These are phyloP conservation scores for Emydura subglobosa DNA, from an alignment of 2,113 vertebrate genomes.

Conservation along the genomic window DNA sequence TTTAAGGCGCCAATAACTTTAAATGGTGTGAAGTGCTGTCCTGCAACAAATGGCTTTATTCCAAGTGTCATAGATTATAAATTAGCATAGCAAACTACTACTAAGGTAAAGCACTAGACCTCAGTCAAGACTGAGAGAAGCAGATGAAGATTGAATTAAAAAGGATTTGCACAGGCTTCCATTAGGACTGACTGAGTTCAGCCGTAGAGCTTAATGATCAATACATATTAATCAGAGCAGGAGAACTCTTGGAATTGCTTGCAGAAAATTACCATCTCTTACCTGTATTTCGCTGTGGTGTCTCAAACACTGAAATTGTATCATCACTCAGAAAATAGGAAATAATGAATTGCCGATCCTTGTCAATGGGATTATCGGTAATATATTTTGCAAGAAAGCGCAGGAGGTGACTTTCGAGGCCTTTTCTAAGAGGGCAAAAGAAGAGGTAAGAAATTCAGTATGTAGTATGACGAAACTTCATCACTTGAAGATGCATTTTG, in stretches of 20 bases:
- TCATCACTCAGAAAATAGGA: conserved; percentile 89
- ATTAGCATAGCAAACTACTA: conserved; percentile 19
- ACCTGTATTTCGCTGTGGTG: conserved; percentile 87
- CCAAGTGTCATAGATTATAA: conserved; percentile 9
- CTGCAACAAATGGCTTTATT: neutral
- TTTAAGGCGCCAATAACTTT: neutral
- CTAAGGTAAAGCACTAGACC: neutral
- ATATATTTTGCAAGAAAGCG: conserved; percentile 83
- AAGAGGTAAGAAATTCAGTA: conserved; percentile 10
- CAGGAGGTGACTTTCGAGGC: conserved; percentile 84
- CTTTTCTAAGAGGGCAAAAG: conserved; percentile 75
- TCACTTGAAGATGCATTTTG: neutral
- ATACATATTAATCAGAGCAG: neutral
- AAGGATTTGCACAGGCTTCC: conserved; percentile 25
- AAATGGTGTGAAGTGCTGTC: neutral
- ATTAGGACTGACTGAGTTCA: neutral
- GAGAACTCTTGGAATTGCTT: neutral
- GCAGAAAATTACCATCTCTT: conserved; percentile 20
- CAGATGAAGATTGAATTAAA: conserved; percentile 8
- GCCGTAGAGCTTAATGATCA: neutral
- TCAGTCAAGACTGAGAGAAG: neutral
- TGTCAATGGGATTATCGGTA: conserved; percentile 76
- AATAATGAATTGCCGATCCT: conserved; percentile 84
- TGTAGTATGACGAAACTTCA: neutral
- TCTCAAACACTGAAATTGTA: conserved; percentile 88